A percentile compares a stretch with the other conserved stretches of the same genome.
Evolutionary conservation across 2,888 invertebrate species (phyloP).

Genomic region (Dexiosoma caninum): DNA sequence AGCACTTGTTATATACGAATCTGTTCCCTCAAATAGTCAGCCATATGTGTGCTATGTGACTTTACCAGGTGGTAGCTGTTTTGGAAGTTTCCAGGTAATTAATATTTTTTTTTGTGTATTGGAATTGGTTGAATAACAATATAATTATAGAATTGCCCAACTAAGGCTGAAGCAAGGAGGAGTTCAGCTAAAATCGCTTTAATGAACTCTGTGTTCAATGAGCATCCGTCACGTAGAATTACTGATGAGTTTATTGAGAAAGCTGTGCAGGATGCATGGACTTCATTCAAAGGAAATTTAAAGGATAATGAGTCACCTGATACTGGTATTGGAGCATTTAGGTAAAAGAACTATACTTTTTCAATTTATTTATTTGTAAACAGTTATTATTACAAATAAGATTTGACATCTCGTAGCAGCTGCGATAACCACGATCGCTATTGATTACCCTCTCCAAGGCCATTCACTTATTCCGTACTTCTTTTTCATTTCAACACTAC

Average conservation of each 20-base stretch:
- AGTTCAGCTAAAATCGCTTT: constrained; percentile 97
- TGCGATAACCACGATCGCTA: too few species aligned
- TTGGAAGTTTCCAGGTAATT: constrained; percentile 93
- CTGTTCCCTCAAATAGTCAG: constrained; percentile 92
- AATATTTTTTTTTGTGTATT: not conserved
- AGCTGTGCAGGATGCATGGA: constrained; percentile 93
- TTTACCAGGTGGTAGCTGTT: constrained; percentile 95
- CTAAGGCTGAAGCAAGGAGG: constrained; percentile 94
- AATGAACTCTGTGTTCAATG: constrained; percentile 98
- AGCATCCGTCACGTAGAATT: constrained; percentile 94
- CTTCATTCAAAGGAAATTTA: constrained; percentile 85
- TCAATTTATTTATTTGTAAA: too few species aligned
- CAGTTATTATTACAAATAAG: too few species aligned
- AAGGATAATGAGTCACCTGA: constrained; percentile 83
- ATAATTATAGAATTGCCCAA: constrained; percentile 88
- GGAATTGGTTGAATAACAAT: too few species aligned
- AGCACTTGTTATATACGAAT: constrained; percentile 95
- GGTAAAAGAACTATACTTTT: too few species aligned
- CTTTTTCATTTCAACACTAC: too few species aligned
- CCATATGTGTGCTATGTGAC: constrained; percentile 97
- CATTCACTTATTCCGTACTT: too few species aligned
- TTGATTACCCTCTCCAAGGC: too few species aligned
- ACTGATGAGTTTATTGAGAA: constrained; percentile 96
- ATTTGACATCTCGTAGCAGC: too few species aligned
- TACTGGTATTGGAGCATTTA: constrained; percentile 85